Evolutionary conservation across 1,140 invertebrate species (phyloP), one percentile per base, ranked within the genome.

Genomic region (Saxidomus purpurata): DNA sequence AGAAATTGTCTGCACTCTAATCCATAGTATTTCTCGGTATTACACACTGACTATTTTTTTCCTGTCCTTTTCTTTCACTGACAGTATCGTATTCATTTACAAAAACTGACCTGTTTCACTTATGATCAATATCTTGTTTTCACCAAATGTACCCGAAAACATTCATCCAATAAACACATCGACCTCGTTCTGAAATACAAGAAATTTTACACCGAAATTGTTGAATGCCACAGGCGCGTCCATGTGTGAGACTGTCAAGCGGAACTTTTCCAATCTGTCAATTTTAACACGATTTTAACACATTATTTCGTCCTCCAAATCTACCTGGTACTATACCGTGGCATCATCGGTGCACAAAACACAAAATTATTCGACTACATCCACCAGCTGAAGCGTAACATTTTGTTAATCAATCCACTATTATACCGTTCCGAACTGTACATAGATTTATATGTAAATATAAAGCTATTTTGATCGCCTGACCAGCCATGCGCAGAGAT

Each of bases 381-480:
- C 76, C 19, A 52, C 31, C 31, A 22, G 25, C 49, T 52, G 76
- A 79, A 79, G n/a, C 76, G 76, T 79, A 55, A 28, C 55, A 79
- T 52, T 55, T 49, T 52, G 2, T 52, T 55, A 79, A 79, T 79
- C 76, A 79, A 36, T 49, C 47, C 31, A 31, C 11, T 49, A 11
- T 34, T 11, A 76, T 76, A 40, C 47, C 25, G 15, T 19, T 19
- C 40, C n/a, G 22, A 76, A 52, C 8, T 17, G 28, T 34, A 25
- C 49, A 79, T 36, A 79, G 0, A 79, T 79, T 52, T 79, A 28
- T 55, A 79, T 79, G 47, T 55, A 79, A 79, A 79, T 79, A 79
- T 34, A 19, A 38, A 34, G n/a, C n/a, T 52, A 36, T 79, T 77
- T 79, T 79, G 76, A 79, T 79, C 76, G 47, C 28, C 3, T 34